These are phyloP conservation scores for Drosophila eohydei DNA, from an alignment of 2,888 invertebrate genomes.

Conservation along the genomic window DNA sequence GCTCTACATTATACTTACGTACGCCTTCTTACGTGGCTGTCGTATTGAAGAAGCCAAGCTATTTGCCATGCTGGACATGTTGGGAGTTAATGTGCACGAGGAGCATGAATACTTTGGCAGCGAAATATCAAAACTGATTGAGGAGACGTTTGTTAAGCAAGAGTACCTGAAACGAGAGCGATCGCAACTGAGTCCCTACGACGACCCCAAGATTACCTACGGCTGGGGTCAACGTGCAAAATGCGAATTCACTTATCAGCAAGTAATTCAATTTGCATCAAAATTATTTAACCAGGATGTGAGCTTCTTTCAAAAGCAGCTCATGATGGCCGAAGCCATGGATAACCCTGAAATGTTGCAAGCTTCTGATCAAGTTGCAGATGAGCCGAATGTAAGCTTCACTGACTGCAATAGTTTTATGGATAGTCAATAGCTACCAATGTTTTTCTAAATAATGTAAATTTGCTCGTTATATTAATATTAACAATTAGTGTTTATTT, in stretches of 20 bases:
- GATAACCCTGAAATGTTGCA: constrained; percentile 23
- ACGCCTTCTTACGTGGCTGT: constrained; percentile 63
- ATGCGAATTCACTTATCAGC: constrained; percentile 45
- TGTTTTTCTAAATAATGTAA: background rate
- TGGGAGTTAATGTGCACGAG: constrained; percentile 52
- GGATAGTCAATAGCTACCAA: background rate
- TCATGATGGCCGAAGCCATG: constrained; percentile 38
- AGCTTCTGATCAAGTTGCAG: background rate
- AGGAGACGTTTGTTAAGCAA: constrained; percentile 64
- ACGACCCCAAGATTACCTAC: constrained; percentile 50
- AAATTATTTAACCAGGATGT: constrained; percentile 46
- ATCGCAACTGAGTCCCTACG: constrained; percentile 42
- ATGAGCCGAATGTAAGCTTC: background rate
- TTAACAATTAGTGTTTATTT: constrained; percentile 27
- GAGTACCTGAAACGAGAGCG: constrained; percentile 62
- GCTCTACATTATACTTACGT: constrained; percentile 56
- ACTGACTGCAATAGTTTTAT: background rate
- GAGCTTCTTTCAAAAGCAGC: constrained; percentile 47
- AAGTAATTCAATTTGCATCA: constrained; percentile 51
- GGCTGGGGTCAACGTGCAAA: constrained; percentile 65
- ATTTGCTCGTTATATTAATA: background rate
- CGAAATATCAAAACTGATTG: constrained; percentile 47
- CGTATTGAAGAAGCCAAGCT: constrained; percentile 61
- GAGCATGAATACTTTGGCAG: constrained; percentile 64
- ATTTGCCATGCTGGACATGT: constrained; percentile 28